phyloP scores from a whole-genome alignment of 2,888 invertebrate species.

The Rhamnusium bicolor region DNA sequence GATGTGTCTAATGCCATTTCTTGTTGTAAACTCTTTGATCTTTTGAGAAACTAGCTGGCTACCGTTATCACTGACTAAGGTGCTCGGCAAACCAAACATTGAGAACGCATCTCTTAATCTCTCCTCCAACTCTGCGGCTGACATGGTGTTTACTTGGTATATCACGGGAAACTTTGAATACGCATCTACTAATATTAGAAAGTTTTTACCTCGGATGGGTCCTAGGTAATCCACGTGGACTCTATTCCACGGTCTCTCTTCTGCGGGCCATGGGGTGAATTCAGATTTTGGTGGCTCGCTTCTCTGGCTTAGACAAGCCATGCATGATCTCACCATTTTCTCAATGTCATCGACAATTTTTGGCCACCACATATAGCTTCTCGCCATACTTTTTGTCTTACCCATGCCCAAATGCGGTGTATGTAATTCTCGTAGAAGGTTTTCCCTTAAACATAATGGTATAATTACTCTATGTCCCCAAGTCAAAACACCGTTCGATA shows the following conservation, averaged over 20 bases:
- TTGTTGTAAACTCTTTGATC: no score
- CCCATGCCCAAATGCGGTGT: background rate
- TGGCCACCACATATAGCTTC: background rate
- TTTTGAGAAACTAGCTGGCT: no score
- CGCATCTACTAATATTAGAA: background rate
- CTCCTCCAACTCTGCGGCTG: no score
- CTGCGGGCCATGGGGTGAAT: background rate
- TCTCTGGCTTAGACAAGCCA: background rate
- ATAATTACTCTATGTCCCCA: background rate
- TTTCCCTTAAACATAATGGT: background rate
- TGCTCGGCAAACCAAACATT: no score
- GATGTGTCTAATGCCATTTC: no score
- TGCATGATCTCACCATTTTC: background rate
- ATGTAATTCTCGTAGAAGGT: background rate
- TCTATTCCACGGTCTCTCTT: background rate
- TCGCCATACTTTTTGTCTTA: background rate
- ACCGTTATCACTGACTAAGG: no score
- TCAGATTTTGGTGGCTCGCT: background rate
- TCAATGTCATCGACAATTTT: background rate
- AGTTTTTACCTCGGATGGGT: background rate
- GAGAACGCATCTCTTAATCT: no score
- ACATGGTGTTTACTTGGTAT: no score
- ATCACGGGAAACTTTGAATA: no score
- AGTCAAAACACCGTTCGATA: background rate
- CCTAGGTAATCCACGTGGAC: background rate